phyloP scores from a whole-genome alignment of 35 echinoderm and acorn worm genomes.

The Apostichopus californicus region DNA sequence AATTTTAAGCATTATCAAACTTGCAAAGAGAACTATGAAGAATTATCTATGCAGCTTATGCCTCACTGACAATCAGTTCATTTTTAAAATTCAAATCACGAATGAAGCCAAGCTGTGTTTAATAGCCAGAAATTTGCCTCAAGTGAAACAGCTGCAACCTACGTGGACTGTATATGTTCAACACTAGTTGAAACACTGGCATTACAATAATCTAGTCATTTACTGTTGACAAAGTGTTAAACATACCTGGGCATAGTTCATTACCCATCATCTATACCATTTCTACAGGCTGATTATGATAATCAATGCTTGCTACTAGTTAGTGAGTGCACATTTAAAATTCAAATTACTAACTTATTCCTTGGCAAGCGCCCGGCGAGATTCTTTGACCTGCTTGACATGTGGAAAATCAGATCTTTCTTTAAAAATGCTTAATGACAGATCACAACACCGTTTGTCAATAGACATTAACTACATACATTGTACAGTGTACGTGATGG shows the following conservation, averaged over 20 bases:
- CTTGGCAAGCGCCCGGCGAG: background rate
- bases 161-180: background rate
- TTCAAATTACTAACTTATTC: background rate
- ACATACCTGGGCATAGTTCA: background rate
- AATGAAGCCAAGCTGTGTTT: background rate
- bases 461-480: too few species aligned
- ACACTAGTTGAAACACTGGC: background rate
- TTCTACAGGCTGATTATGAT: background rate
- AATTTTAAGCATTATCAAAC: too few species aligned
- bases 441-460: too few species aligned
- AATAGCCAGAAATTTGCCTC: background rate
- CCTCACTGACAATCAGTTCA: too few species aligned
- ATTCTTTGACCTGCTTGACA: background rate
- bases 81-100: background rate
- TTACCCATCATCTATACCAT: background rate
- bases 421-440: background rate
- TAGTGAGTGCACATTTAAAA: background rate
- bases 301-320: background rate
- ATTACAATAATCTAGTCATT: background rate
- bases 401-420: background rate
- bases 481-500: too few species aligned
- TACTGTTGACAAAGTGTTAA: background rate
- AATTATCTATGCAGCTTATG: too few species aligned
- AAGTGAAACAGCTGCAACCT: background rate
- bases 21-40: too few species aligned